Evolutionary conservation across 2,797 vertebrate species (phyloP).

Genomic region (Peromyscus nudipes): DNA sequence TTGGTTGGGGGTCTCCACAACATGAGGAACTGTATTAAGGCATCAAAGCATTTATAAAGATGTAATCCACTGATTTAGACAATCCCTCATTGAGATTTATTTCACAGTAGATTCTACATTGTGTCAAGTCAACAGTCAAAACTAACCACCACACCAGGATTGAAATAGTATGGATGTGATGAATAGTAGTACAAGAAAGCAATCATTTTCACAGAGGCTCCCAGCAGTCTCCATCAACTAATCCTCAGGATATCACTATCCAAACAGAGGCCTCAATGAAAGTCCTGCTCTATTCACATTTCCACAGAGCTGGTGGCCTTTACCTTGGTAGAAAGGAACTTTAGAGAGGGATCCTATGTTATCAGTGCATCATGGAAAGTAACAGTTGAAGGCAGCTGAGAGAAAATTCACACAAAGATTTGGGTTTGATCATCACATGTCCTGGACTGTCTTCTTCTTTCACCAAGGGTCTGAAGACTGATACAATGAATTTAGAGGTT

Average conservation of each 20-base stretch:
- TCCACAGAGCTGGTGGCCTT: background rate
- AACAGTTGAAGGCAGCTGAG: background rate
- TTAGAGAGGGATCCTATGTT: background rate
- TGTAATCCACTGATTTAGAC: background rate
- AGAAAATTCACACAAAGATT: background rate
- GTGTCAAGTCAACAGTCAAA: background rate
- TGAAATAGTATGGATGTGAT: background rate
- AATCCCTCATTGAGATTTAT: background rate
- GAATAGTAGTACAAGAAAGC: background rate
- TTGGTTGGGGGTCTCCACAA: too few relatives aligned
- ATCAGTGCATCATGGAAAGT: background rate
- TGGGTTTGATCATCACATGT: background rate
- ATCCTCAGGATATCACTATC: background rate
- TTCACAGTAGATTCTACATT: background rate
- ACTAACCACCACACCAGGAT: background rate
- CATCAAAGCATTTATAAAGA: too few relatives aligned
- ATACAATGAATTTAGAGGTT: background rate
- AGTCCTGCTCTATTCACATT: background rate
- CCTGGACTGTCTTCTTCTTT: background rate
- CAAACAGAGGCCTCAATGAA: background rate
- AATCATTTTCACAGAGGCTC: background rate
- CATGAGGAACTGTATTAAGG: too few relatives aligned
- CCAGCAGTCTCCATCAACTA: background rate
- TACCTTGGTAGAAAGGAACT: background rate
- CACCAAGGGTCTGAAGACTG: constrained; percentile 89